Conservation (phyloP, 2,797 vertebrate species). For the Clamator glandarius region DNA sequence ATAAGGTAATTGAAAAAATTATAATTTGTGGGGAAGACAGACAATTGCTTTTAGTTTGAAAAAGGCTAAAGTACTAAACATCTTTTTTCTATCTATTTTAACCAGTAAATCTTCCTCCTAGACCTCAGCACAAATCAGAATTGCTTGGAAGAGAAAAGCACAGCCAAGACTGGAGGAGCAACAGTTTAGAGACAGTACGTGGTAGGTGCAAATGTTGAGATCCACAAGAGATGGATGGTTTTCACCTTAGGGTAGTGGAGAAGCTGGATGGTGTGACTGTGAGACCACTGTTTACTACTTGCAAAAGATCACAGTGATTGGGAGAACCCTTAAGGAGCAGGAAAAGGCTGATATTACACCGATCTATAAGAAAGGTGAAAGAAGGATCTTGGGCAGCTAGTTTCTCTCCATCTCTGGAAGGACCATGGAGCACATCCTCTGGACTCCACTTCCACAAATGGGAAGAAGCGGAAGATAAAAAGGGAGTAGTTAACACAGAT, state of each 20-base stretch:
- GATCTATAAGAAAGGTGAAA: not conserved
- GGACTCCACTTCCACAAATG: not conserved
- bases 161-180: not conserved
- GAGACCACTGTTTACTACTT: not conserved
- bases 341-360: not conserved
- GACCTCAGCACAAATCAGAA: not conserved
- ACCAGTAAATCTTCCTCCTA: not conserved
- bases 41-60: not conserved
- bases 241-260: not conserved
- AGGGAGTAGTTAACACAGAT: not conserved
- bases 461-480: not conserved
- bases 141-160: not conserved
- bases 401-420: not conserved
- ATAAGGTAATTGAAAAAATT: not conserved
- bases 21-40: not conserved
- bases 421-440: not conserved
- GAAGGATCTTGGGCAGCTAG: not conserved
- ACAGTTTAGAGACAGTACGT: not conserved
- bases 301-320: not conserved
- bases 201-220: not conserved
- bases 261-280: not conserved
- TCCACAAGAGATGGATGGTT: not conserved
- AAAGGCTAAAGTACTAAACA: not conserved
- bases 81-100: not conserved
- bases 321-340: not conserved